phyloP scores from a whole-genome alignment of 1,140 invertebrate species.

The Eupeodes corollae region DNA sequence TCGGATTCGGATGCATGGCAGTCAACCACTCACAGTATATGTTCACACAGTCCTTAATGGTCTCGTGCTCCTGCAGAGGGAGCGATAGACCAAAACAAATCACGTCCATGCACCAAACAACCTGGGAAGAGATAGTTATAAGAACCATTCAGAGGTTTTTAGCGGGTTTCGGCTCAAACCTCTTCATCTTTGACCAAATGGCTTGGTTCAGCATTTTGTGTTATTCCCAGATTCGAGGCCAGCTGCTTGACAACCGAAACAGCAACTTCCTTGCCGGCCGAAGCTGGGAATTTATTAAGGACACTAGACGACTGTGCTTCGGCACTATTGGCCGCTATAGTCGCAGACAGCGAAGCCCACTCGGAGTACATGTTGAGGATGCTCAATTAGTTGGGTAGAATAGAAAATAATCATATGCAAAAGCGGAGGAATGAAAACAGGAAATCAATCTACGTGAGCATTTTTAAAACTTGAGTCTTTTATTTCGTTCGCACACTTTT shows the following conservation, averaged over 20 bases:
- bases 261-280: conserved; percentile 69
- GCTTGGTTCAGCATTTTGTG: conserved; percentile 64
- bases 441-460: too few species aligned
- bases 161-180: conserved; percentile 33
- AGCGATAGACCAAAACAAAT: conserved; percentile 86
- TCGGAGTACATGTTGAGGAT: conserved; percentile 62
- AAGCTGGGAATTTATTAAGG: conserved; percentile 70
- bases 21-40: conserved; percentile 95
- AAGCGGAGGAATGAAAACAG: too few species aligned
- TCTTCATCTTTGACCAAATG: conserved; percentile 64
- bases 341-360: conserved; percentile 65
- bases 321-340: conserved; percentile 53
- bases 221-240: conserved; percentile 60
- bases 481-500: too few species aligned
- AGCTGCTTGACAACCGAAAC: conserved; percentile 72
- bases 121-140: conserved; percentile 11
- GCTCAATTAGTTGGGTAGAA: neutral
- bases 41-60: conserved; percentile 89
- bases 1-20: conserved; percentile 68
- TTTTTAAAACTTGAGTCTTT: too few species aligned
- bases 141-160: neutral
- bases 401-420: too few species aligned
- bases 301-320: conserved; percentile 62
- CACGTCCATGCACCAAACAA: conserved; percentile 45
- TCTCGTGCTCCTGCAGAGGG: conserved; percentile 81